Evolutionary conservation across 2,113 vertebrate genomes (phyloP), one percentile per base, ranked within the genome.

Genomic region (Cairina moschata): DNA sequence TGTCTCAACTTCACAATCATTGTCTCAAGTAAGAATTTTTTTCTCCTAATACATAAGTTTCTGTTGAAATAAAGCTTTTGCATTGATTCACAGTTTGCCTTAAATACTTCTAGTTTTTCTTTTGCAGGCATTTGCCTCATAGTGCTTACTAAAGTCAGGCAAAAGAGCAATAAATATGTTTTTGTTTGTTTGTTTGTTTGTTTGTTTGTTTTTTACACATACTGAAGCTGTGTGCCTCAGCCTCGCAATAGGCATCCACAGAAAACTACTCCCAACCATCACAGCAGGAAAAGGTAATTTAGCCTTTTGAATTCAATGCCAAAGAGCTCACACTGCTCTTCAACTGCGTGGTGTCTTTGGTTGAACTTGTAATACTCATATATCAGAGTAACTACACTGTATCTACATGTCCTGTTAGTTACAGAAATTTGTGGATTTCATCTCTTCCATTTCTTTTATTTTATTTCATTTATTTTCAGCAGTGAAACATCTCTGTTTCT

Each of bases 341-440:
- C 32, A 23, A 18, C 23, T 52, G 23, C 7, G 11, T 12, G 1
- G 4, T 62, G 16, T 60, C 60, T 92, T 84, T 32, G 7, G 42
- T 5, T 59, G 38, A 77, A 8, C 18, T 85, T 56, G 15, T 46
- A 46, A 22, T n/a, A 31, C 2, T 78, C 17, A 23, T 21, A 28
- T 38, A 54, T 55, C 59, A 60, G 55, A 82, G 21, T 21, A 55
- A 15, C 2, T 32, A 26, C 9, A 5, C 10, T 44, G 5, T 18
- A 40, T 74, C 59, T 3, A 0, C 5, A 0, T 40, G 15, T 60
- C 8, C 25, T 54, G 1, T 8, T 78, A 75, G 9, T 20, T 82
- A 32, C 4, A 74, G 38, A 74, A 85, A 60, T 28, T 40, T 4
- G 13, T 83, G 18, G 4, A 18, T 4, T 29, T 67, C 55, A 44